Evolutionary conservation across 2,888 invertebrate genomes (phyloP), one percentile per base, ranked within the genome.

Genomic region (Acleris cristana): DNA sequence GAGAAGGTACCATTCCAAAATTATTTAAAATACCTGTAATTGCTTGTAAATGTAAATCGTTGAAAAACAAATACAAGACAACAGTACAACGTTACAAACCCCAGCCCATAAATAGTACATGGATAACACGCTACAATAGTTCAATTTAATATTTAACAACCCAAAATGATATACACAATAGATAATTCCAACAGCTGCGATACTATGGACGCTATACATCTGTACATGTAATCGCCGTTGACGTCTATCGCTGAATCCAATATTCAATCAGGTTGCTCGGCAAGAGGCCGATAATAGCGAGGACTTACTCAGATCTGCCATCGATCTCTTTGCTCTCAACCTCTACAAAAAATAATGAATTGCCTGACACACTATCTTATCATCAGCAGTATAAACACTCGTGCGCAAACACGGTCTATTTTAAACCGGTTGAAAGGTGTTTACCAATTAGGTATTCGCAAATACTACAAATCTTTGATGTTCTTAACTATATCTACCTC

Each of bases 381-480:
- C 62, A 57, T 23, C 49, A 26, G 49, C 48, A 34, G 14, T 40
- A 40, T 40, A 12, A 21, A 61, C 19, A 51, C 34, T 30, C 40
- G 40, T 40, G 62, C 63, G 63, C 34, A 67, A 40, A 18, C 10
- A 51, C 14, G 26, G 21, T 63, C 63, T 63, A 58, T 58, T 58
- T 63, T 58, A 48, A 63, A 57, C 62, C 52, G 45, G 52, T 51
- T 34, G 54, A 49, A 51, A 61, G 62, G 53, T 63, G 67, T 67
- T 66, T 67, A 45, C 23, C 53, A 48, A 67, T 58, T 49, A 67
- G 48, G 56, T 62, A 49, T 57, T 62, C 8, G 60, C 60, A 55
- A 55, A 60, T 51, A 61, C 57, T 6, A 18, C 21, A n/a, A n/a
- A 18, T 56, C 67, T 67, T 67, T 63, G 63, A 67, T 67, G 62